These are phyloP conservation scores for Zingel zingel DNA, from an alignment of 2,113 vertebrate species.

Conservation along the genomic window DNA sequence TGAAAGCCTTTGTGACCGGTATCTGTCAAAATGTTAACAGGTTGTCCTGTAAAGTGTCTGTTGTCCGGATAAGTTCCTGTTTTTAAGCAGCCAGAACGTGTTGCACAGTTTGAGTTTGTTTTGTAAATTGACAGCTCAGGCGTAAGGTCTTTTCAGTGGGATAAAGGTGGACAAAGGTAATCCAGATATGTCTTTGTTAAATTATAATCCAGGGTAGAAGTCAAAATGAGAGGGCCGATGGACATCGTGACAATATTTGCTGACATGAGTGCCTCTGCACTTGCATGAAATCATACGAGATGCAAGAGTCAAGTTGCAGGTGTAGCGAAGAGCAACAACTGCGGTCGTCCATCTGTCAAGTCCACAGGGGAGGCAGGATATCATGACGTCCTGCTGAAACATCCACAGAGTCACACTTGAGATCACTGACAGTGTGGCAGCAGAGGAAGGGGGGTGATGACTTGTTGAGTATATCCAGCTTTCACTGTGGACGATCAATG, in stretches of 20 bases:
- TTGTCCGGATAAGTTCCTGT: not conserved
- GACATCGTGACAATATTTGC: not conserved
- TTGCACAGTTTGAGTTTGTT: not conserved
- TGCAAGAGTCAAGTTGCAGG: not conserved
- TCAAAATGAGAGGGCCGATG: not conserved
- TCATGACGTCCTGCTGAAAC: conserved; percentile 1
- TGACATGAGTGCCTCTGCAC: not conserved
- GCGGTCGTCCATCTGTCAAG: conserved; percentile 14
- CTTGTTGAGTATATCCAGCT: conserved; percentile 32
- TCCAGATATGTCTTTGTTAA: conserved; percentile 14
- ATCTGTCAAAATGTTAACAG: not conserved
- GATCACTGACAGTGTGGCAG: conserved; percentile 1
- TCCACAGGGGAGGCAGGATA: conserved; percentile 7
- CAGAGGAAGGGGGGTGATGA: not conserved
- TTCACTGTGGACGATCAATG: conserved; percentile 20
- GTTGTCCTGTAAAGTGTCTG: not conserved
- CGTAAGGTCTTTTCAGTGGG: not conserved
- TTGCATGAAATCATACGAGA: conserved; percentile 2
- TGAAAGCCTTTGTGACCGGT: conserved; percentile 5
- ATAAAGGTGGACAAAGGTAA: conserved; percentile 14
- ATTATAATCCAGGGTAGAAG: conserved; percentile 39
- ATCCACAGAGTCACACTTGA: conserved; percentile 23
- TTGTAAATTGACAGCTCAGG: too few species aligned
- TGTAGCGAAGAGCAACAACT: not conserved
- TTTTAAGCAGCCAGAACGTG: not conserved